Percentiles rank a stretch among this genome's conserved stretches.
These are phyloP conservation scores for Cephonodes hylas DNA, from an alignment of 2,888 invertebrate genomes.

Conservation along the genomic window DNA sequence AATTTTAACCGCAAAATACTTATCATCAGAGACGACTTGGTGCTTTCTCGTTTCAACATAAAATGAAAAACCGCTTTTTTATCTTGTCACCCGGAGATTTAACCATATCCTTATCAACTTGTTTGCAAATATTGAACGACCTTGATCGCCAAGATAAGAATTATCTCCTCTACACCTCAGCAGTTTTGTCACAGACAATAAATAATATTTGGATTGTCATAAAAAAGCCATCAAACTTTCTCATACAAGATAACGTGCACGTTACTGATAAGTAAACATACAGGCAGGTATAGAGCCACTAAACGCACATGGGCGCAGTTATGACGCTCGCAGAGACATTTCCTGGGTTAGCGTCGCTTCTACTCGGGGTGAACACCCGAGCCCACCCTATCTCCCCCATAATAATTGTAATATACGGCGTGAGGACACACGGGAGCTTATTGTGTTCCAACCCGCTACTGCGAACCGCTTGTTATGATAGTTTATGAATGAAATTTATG, in stretches of 20 bases:
- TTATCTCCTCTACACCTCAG: too few species aligned
- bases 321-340: constrained; percentile 2
- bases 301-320: constrained; percentile 9
- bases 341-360: neutral
- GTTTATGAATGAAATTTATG: too few species aligned
- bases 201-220: neutral
- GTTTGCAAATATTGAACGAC: too few species aligned
- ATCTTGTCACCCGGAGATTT: too few species aligned
- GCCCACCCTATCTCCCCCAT: neutral
- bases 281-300: neutral
- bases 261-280: neutral
- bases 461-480: too few species aligned
- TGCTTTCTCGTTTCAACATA: too few species aligned
- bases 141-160: too few species aligned
- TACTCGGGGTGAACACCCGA: neutral
- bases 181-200: too few species aligned
- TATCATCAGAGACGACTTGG: too few species aligned
- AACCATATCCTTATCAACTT: too few species aligned
- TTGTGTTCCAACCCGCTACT: neutral
- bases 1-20: too few species aligned
- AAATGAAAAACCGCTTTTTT: too few species aligned
- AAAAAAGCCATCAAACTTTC: neutral
- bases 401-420: constrained; percentile 7
- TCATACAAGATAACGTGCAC: neutral
- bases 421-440: neutral